phyloP scores from a whole-genome alignment of 2,113 vertebrate species.

The Oncorhynchus gorbuscha region DNA sequence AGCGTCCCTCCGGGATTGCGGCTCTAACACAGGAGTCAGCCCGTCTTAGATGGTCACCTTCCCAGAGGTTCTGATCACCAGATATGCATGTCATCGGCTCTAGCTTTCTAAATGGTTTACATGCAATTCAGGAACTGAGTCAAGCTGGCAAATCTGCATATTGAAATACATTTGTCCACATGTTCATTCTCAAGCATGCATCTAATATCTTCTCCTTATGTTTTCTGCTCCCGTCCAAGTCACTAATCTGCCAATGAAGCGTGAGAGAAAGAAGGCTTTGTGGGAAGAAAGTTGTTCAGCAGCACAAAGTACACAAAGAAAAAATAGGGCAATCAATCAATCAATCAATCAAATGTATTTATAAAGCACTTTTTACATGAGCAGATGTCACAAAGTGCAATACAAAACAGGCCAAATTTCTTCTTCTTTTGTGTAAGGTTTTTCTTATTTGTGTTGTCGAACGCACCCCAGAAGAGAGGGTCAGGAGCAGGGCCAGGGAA shows the following conservation, averaged over 20 bases:
- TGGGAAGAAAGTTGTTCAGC: constrained; percentile 49
- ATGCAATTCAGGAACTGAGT: constrained; percentile 22
- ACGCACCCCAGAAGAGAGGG: constrained; percentile 38
- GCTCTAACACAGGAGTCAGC: constrained; percentile 55
- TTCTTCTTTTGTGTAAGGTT: constrained; percentile 23
- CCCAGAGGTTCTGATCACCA: constrained; percentile 70
- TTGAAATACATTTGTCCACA: constrained; percentile 53
- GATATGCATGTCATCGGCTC: constrained; percentile 61
- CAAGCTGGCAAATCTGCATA: constrained; percentile 29
- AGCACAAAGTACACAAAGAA: constrained; percentile 18
- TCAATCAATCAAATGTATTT: no score
- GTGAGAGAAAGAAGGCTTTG: constrained; percentile 32
- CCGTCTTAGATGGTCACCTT: constrained; percentile 57
- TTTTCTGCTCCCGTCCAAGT: not conserved
- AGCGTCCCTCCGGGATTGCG: constrained; percentile 3
- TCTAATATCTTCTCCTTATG: constrained; percentile 37
- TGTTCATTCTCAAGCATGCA: constrained; percentile 56
- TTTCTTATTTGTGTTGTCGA: constrained; percentile 43
- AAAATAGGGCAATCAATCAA: constrained; percentile 7
- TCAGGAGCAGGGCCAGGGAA: constrained; percentile 33
- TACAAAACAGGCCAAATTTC: constrained; percentile 35
- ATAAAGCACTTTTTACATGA: no score
- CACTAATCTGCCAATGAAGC: constrained; percentile 49
- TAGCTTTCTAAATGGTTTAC: constrained; percentile 45
- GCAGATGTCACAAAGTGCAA: no score